Evolutionary conservation across 2,113 vertebrate genomes (phyloP).

Genomic region (Naja naja): DNA sequence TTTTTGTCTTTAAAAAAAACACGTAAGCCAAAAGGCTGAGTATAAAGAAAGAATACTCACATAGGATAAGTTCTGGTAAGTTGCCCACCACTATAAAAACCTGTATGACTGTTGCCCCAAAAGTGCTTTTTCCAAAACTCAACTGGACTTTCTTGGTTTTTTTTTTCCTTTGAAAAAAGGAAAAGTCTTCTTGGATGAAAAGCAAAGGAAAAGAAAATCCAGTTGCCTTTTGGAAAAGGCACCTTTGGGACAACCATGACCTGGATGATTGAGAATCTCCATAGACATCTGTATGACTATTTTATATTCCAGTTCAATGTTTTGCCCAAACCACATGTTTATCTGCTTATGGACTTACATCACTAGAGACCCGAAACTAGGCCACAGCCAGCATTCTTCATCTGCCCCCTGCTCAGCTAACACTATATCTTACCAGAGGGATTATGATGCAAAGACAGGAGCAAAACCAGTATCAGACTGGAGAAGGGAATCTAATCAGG

Average conservation of each 20-base stretch:
- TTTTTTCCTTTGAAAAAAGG: neutral
- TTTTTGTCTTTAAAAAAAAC: constrained; percentile 66
- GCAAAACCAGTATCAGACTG: neutral
- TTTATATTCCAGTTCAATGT: neutral
- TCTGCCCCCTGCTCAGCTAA: neutral
- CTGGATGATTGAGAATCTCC: neutral
- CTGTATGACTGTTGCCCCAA: neutral
- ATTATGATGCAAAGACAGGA: neutral
- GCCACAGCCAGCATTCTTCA: neutral
- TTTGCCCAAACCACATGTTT: neutral
- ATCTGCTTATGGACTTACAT: neutral
- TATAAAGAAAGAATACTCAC: neutral
- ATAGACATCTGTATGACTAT: neutral
- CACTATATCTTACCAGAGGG: neutral
- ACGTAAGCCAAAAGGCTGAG: constrained; percentile 57
- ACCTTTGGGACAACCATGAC: neutral
- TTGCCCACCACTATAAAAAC: neutral
- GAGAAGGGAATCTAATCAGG: neutral
- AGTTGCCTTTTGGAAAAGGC: neutral
- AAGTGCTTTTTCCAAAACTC: neutral
- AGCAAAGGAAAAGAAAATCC: neutral
- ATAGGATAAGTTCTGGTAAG: neutral
- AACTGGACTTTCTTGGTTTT: neutral
- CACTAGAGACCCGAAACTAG: neutral
- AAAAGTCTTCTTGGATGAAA: too few relatives aligned